These are phyloP conservation scores for Dipodomys spectabilis DNA, from an alignment of 2,113 vertebrate genomes.

Conservation along the genomic window DNA sequence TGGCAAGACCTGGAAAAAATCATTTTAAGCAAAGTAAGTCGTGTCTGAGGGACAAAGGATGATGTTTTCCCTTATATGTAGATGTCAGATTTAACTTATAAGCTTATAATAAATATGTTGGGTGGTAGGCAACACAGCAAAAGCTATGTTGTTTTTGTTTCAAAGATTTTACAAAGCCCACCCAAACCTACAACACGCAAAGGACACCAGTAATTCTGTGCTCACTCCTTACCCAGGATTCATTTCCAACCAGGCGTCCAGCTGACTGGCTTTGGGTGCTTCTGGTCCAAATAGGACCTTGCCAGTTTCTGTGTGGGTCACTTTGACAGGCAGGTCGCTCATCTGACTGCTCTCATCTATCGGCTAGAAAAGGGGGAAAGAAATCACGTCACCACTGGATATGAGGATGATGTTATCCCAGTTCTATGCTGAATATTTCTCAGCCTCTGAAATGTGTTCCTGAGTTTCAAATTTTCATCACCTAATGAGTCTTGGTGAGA, in stretches of 20 bases:
- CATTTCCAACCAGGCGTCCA: conserved; percentile 99
- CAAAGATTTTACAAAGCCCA: not conserved
- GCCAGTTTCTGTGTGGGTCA: conserved; percentile 97
- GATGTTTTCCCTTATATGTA: too few relatives aligned
- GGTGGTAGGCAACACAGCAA: not conserved
- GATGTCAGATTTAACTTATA: too few relatives aligned
- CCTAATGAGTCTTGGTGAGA: not conserved
- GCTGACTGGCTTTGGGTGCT: conserved; percentile 97
- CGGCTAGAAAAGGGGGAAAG: conserved; percentile 85
- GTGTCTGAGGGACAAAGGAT: too few relatives aligned
- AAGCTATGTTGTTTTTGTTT: not conserved
- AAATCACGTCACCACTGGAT: not conserved
- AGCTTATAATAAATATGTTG: too few relatives aligned
- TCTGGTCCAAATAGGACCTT: conserved; percentile 97
- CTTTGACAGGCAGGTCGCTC: conserved; percentile 99
- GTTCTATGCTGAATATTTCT: not conserved
- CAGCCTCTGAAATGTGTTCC: not conserved
- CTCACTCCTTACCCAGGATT: conserved; percentile 93
- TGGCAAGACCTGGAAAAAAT: too few relatives aligned
- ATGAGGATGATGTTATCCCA: not conserved
- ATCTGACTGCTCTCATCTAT: conserved; percentile 99
- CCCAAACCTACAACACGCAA: not conserved
- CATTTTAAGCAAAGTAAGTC: too few relatives aligned
- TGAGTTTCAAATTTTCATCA: not conserved
- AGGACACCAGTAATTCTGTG: not conserved